phyloP scores from a whole-genome alignment of 2,888 invertebrate genomes.

The Tillus elongatus region DNA sequence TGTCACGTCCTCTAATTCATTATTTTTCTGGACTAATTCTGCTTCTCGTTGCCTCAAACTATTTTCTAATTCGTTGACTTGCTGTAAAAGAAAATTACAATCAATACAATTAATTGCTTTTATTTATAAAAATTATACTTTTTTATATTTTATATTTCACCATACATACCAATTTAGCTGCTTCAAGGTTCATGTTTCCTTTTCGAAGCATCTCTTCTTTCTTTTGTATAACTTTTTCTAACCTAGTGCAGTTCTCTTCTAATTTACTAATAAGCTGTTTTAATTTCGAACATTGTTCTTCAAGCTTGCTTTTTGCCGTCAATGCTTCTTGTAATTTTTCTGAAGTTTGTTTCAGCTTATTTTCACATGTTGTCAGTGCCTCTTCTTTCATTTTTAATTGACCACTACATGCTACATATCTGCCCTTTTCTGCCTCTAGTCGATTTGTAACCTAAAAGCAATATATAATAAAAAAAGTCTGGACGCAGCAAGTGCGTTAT shows the following conservation, averaged over 20 bases:
- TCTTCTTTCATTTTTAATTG: slow-evolving; percentile 26
- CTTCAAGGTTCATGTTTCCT: slow-evolving; percentile 26
- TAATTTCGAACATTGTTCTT: slow-evolving; percentile 28
- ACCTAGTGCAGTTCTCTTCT: slow-evolving; percentile 32
- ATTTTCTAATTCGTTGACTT: slow-evolving; percentile 29
- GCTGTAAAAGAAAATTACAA: slow-evolving; percentile 19
- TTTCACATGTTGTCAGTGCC: slow-evolving; percentile 22
- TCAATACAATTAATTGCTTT: too few species aligned
- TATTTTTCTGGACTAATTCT: slow-evolving; percentile 22
- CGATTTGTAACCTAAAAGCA: too few species aligned
- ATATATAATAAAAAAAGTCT: too few species aligned
- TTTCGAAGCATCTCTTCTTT: slow-evolving; percentile 31
- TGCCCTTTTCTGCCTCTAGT: slow-evolving; percentile 27
- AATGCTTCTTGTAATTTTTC: slow-evolving; percentile 17
- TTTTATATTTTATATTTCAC: too few species aligned
- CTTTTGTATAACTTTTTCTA: slow-evolving; percentile 31
- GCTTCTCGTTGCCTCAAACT: slow-evolving; percentile 22
- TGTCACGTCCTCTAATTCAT: slow-evolving; percentile 28
- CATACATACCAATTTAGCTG: slow-evolving; percentile 31
- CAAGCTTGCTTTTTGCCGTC: slow-evolving; percentile 21
- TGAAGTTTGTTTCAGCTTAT: slow-evolving; percentile 18
- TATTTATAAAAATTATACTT: too few species aligned
- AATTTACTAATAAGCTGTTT: slow-evolving; percentile 29
- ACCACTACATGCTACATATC: slow-evolving; percentile 21
- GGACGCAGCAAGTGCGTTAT: too few species aligned